Evolutionary conservation across 2,888 invertebrate species (phyloP).

Genomic region (Zygaena filipendulae): DNA sequence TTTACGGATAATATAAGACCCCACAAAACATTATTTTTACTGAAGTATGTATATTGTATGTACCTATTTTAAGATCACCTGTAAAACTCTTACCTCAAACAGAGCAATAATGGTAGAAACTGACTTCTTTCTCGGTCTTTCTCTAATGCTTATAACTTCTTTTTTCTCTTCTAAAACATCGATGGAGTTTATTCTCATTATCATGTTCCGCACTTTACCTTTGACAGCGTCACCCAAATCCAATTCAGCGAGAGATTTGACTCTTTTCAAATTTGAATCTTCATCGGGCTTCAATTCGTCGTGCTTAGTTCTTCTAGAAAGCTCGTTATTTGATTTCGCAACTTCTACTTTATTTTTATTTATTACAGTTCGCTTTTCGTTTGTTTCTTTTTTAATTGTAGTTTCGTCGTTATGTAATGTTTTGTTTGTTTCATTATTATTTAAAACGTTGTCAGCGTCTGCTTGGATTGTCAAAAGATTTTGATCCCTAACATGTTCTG

Average conservation of each 20-base stretch:
- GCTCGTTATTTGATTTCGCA: too few species aligned
- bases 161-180: conserved; percentile 27
- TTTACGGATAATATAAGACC: too few species aligned
- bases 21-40: too few species aligned
- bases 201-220: conserved; percentile 35
- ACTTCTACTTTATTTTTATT: conserved; percentile 7
- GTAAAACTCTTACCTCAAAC: conserved; percentile 54
- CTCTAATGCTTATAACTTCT: conserved; percentile 29
- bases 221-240: conserved; percentile 34
- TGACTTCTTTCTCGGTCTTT: conserved; percentile 34
- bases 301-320: conserved; percentile 10
- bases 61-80: too few species aligned
- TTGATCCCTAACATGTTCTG: too few species aligned
- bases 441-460: too few species aligned
- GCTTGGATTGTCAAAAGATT: too few species aligned
- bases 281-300: conserved; percentile 10
- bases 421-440: too few species aligned
- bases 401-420: too few species aligned
- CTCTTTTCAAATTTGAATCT: conserved; percentile 18
- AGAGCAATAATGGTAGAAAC: conserved; percentile 47
- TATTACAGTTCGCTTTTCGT: not conserved
- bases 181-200: conserved; percentile 36
- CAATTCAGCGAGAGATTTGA: conserved; percentile 36
- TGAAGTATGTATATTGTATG: too few species aligned
- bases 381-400: conserved; percentile 3